These are phyloP conservation scores for Heteractis magnifica DNA, from an alignment of 92 coral and sea anemone species.

Conservation along the genomic window DNA sequence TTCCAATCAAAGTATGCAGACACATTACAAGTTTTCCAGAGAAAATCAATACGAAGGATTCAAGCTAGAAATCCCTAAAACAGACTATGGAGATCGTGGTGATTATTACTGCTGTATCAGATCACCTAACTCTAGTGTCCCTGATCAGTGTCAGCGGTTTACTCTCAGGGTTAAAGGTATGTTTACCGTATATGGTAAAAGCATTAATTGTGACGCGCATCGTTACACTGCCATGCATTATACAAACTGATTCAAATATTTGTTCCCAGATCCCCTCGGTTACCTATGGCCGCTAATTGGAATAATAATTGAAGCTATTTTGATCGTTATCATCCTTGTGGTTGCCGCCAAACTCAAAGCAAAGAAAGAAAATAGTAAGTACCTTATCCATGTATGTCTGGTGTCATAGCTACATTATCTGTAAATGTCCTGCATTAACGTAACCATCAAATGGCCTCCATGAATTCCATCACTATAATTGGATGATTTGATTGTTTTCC, in stretches of 20 bases:
- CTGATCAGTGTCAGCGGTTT: conserved; percentile 54
- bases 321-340: conserved; percentile 70
- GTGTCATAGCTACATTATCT: background rate
- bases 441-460: background rate
- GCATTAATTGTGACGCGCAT: too few relatives aligned
- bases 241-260: too few relatives aligned
- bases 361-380: conserved; percentile 25
- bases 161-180: conserved; percentile 73
- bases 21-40: conserved; percentile 20
- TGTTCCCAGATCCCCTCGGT: conserved; percentile 73
- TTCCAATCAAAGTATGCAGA: conserved; percentile 11
- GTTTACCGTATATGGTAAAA: background rate
- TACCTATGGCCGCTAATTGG: conserved; percentile 94
- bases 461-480: background rate
- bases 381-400: background rate
- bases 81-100: conserved; percentile 69
- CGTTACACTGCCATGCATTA: too few relatives aligned
- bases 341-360: conserved; percentile 51
- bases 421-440: background rate
- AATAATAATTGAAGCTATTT: conserved; percentile 64
- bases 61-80: conserved; percentile 37
- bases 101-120: conserved; percentile 56
- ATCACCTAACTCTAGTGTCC: conserved; percentile 13
- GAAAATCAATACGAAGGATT: conserved; percentile 21
- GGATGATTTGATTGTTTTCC: background rate